These are phyloP conservation scores for Syngnathus scovelli DNA, from an alignment of 2,113 vertebrate species.

Conservation along the genomic window DNA sequence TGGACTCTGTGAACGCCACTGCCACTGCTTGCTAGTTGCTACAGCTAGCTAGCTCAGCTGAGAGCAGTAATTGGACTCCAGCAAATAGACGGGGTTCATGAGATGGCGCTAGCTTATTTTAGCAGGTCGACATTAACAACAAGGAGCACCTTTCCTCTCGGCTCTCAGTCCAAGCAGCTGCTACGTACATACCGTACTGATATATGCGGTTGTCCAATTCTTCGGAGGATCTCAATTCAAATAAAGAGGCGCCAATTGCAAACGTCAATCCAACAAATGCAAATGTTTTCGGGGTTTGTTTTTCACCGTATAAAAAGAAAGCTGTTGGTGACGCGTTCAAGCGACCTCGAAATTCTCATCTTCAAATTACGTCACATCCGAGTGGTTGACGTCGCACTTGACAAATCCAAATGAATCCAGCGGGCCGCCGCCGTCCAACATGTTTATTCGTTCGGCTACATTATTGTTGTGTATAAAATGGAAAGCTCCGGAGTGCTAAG, in stretches of 20 bases:
- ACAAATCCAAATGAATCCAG: neutral
- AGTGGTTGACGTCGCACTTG: neutral
- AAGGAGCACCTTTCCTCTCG: constrained; percentile 1
- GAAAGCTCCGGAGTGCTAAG: neutral
- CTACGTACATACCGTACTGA: constrained; percentile 22
- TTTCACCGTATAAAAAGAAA: constrained; percentile 46
- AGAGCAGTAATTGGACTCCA: constrained; percentile 36
- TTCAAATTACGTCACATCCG: neutral
- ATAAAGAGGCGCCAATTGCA: neutral
- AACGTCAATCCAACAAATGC: constrained; percentile 23
- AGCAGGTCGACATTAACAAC: constrained; percentile 32
- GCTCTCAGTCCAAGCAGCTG: neutral
- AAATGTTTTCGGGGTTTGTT: constrained; percentile 56
- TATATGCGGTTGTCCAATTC: neutral
- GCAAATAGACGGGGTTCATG: constrained; percentile 63
- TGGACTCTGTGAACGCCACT: neutral
- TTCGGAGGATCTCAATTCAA: neutral
- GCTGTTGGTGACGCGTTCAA: neutral
- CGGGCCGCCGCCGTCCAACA: too few species aligned
- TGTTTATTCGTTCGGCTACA: neutral
- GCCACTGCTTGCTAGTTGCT: constrained; percentile 33
- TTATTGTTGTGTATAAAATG: neutral
- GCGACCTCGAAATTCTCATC: neutral
- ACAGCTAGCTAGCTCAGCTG: constrained; percentile 16
- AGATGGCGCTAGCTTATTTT: constrained; percentile 46